Evolutionary conservation across 2,113 vertebrate genomes (phyloP), one percentile per base, ranked within the genome.

Genomic region (Nibea coibor): DNA sequence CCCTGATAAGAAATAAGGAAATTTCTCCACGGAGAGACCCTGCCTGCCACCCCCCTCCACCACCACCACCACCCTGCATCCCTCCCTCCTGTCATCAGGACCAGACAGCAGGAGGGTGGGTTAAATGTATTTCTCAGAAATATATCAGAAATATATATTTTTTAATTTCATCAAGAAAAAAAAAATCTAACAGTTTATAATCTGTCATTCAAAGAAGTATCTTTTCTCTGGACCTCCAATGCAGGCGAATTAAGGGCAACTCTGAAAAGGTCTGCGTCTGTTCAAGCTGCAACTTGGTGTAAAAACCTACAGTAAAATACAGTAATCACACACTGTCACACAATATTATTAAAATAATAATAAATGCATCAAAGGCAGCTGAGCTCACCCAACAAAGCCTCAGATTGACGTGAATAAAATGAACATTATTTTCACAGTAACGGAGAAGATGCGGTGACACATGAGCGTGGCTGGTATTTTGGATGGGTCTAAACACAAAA

Each of bases 31-130:
- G 31, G 47, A 53, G 72, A 69, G 75, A 73, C 53, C 67, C 57
- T 57, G 70, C 14, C 48, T 83, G 65, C 72, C 78, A 48, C 2
- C 35, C 53, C 59, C 43, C 58, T 47, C 4, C 51, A n/a, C 20
- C n/a, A 0, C 16, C 22, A 10, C 17, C 53, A 42, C 20, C 54
- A 57, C 20, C 16, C 59, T 15, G 48, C 68, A 68, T 59, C 69
- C 53, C 64, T 65, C 39, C 89, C 51, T 42, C 26, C 73, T 73
- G 53, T 65, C 86, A 79, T 65, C 83, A 82, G 78, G 75, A 81
- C 68, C 80, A 82, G 75, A 83, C 68, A 80, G 54, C 56, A 51
- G 94, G 93, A 95, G 94, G 94, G 93, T 92, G 51, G 54, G n/a
- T 81, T 54, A 28, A 76, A 45, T 74, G 77, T 59, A 57, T 69